These are phyloP conservation scores for Cottoperca gobio DNA, from an alignment of 2,797 vertebrate genomes.

Conservation along the genomic window DNA sequence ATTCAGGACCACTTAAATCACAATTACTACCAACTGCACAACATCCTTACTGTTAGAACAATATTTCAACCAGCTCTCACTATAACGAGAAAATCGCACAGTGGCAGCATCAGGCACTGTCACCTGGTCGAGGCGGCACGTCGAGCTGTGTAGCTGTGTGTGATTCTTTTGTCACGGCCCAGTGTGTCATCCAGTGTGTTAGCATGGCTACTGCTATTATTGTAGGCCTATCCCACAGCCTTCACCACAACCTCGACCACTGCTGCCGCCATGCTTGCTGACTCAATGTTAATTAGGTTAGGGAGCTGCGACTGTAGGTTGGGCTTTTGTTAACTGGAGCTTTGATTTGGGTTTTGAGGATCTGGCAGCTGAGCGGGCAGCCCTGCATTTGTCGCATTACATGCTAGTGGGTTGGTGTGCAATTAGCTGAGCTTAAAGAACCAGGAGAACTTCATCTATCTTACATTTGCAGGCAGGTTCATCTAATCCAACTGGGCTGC, in stretches of 20 bases:
- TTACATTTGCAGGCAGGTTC: conserved; percentile 35
- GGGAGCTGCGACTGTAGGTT: conserved; percentile 69
- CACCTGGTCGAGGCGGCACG: conserved; percentile 64
- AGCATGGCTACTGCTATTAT: conserved; percentile 73
- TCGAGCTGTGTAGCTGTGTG: conserved; percentile 64
- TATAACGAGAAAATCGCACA: conserved; percentile 13
- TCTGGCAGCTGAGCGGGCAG: conserved; percentile 72
- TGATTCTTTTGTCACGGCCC: conserved; percentile 75
- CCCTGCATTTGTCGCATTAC: conserved; percentile 76
- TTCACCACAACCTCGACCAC: conserved; percentile 68
- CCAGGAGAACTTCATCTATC: conserved; percentile 30
- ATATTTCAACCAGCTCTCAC: conserved; percentile 8
- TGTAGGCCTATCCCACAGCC: conserved; percentile 62
- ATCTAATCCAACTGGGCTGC: conserved; percentile 18
- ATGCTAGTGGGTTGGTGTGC: conserved; percentile 62
- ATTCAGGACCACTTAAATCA: conserved; percentile 29
- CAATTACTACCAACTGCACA: conserved; percentile 29
- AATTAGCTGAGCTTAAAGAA: conserved; percentile 68
- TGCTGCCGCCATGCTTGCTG: conserved; percentile 71
- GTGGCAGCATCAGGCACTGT: conserved; percentile 49
- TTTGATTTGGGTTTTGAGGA: conserved; percentile 78
- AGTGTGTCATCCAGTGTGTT: conserved; percentile 74
- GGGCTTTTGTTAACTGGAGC: conserved; percentile 71
- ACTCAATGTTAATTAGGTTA: conserved; percentile 84
- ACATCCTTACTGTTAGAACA: conserved; percentile 13